phyloP scores from a whole-genome alignment of 2,888 invertebrate species.

The Xylota sylvarum region DNA sequence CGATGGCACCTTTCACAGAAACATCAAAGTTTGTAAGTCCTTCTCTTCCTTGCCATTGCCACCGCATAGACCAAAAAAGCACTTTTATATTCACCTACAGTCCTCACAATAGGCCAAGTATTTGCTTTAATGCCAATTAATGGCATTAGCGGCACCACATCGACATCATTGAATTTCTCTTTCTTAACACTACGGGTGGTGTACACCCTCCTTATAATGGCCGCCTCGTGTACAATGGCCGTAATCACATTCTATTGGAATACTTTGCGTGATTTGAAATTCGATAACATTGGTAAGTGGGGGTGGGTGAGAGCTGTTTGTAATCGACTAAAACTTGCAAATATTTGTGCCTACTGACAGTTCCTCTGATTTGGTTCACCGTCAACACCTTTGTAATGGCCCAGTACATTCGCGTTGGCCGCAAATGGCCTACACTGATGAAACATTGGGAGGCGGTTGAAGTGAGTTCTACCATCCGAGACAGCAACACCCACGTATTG shows the following conservation, averaged over 20 bases:
- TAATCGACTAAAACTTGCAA: conserved; percentile 18
- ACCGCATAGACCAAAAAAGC: background rate
- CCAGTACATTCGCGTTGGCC: conserved; percentile 84
- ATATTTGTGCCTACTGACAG: conserved; percentile 46
- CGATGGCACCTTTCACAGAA: conserved; percentile 70
- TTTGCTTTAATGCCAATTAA: conserved; percentile 85
- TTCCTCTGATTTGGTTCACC: conserved; percentile 77
- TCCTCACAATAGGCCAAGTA: conserved; percentile 85
- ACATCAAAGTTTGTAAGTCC: conserved; percentile 71
- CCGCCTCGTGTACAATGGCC: conserved; percentile 55
- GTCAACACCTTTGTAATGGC: conserved; percentile 74
- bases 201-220: conserved; percentile 59
- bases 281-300: conserved; percentile 67
- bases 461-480: conserved; percentile 51
- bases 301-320: background rate
- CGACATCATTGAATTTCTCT: conserved; percentile 79
- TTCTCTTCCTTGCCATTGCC: background rate
- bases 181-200: conserved; percentile 50
- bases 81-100: conserved; percentile 64
- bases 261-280: conserved; percentile 66
- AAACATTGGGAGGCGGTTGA: conserved; percentile 84
- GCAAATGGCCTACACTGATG: conserved; percentile 85
- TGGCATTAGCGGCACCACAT: conserved; percentile 83
- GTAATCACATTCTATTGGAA: conserved; percentile 68
- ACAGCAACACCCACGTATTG: conserved; percentile 46